phyloP scores from a whole-genome alignment of 2,888 invertebrate genomes.

The Lepidocyrtinus sp. region DNA sequence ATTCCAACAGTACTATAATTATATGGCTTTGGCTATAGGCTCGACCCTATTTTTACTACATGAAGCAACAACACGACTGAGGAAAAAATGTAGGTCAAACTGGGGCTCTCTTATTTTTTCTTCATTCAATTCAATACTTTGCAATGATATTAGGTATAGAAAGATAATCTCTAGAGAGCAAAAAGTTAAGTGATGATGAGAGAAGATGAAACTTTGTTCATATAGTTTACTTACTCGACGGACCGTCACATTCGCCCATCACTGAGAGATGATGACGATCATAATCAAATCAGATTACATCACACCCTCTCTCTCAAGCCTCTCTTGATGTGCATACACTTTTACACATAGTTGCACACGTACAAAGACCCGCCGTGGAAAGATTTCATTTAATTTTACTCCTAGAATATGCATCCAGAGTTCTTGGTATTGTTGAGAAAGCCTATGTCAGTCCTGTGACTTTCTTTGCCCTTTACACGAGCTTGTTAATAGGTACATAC shows the following conservation, averaged over 20 bases:
- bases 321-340: no score
- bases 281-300: background rate
- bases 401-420: no score
- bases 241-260: background rate
- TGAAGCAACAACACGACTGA: slow-evolving; percentile 2
- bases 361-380: background rate
- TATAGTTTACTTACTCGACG: background rate
- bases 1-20: slow-evolving; percentile 15
- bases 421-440: no score
- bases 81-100: slow-evolving; percentile 57
- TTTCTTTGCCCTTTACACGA: slow-evolving; percentile 7
- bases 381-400: no score
- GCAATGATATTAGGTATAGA: background rate
- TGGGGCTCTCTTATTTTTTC: slow-evolving; percentile 42
- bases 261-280: background rate
- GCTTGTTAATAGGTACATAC: no score
- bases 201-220: background rate
- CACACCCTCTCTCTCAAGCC: no score
- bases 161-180: background rate
- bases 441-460: no score
- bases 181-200: background rate
- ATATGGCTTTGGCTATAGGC: slow-evolving; percentile 6
- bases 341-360: background rate
- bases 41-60: slow-evolving; percentile 44
- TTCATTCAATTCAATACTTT: slow-evolving; percentile 2